A percentile compares a stretch with the other conserved stretches of the same genome.
Evolutionary conservation across 2,888 invertebrate species (phyloP).

Genomic region (Theodoxus fluviatilis): DNA sequence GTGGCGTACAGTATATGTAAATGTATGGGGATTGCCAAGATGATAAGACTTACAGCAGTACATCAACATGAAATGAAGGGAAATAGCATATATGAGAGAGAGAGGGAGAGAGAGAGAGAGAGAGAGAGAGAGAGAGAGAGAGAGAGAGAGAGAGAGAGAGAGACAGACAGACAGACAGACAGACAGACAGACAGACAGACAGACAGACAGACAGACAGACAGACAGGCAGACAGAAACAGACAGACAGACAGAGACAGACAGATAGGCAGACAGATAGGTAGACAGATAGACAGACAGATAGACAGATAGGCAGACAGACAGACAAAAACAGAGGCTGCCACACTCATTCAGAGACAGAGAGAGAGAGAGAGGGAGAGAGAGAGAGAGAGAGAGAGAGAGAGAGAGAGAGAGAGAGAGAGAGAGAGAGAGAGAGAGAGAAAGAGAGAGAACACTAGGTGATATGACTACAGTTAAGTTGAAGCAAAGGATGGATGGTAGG

Average conservation of each 20-base stretch:
- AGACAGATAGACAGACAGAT: constrained; percentile 24
- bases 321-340: background rate
- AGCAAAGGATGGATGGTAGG: too few relatives aligned
- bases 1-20: too few relatives aligned
- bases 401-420: background rate
- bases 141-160: too few relatives aligned
- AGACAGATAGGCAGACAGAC: constrained; percentile 17
- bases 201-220: background rate
- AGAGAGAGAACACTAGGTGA: too few relatives aligned
- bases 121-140: constrained; percentile 15
- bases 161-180: constrained; percentile 6
- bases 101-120: constrained; percentile 16
- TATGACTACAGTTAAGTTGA: too few relatives aligned
- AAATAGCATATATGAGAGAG: too few relatives aligned
- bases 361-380: background rate
- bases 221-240: constrained; percentile 16
- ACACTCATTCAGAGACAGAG: background rate
- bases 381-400: background rate
- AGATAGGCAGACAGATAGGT: constrained; percentile 23
- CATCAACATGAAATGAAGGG: too few relatives aligned
- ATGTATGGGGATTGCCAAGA: too few relatives aligned
- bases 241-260: constrained; percentile 24
- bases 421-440: constrained; percentile 14
- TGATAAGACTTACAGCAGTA: too few relatives aligned
- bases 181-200: constrained; percentile 23